Evolutionary conservation across 1,140 invertebrate genomes (phyloP).

Genomic region (Lordiphosa clarofinis): DNA sequence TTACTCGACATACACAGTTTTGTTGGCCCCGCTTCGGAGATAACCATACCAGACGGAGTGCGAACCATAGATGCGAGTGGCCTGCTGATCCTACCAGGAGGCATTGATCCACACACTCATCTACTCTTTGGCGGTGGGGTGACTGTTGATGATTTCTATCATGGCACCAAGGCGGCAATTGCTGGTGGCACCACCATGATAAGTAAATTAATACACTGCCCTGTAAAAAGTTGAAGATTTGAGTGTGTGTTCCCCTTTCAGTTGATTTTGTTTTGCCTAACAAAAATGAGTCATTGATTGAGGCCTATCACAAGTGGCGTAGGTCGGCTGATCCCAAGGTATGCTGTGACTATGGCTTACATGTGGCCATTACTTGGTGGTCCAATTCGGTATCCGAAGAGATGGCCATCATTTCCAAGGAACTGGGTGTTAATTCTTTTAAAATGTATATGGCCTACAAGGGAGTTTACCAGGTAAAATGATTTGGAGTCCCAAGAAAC

Average conservation of each 20-base stretch:
- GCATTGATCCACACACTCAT: slow-evolving; percentile 94
- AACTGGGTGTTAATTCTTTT: slow-evolving; percentile 97
- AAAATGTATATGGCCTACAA: slow-evolving; percentile 99
- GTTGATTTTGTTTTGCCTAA: slow-evolving; percentile 94
- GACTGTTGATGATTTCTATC: slow-evolving; percentile 93
- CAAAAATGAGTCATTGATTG: slow-evolving; percentile 91
- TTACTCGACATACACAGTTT: slow-evolving; percentile 41
- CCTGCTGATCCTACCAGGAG: slow-evolving; percentile 90
- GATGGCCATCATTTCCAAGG: slow-evolving; percentile 88
- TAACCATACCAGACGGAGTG: slow-evolving; percentile 88
- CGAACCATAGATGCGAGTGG: slow-evolving; percentile 90
- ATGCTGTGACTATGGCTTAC: slow-evolving; percentile 98
- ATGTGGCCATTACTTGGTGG: slow-evolving; percentile 96
- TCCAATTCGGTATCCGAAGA: slow-evolving; percentile 88
- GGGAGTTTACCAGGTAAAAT: slow-evolving; percentile 85
- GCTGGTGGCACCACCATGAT: slow-evolving; percentile 96
- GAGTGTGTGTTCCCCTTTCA: slow-evolving; percentile 62
- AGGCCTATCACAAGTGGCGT: slow-evolving; percentile 95
- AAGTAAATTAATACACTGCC: slow-evolving; percentile 80
- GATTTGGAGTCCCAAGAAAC: too few relatives aligned
- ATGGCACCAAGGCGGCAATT: slow-evolving; percentile 92
- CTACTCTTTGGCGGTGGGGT: slow-evolving; percentile 91
- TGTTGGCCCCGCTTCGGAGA: slow-evolving; percentile 82
- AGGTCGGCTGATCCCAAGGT: slow-evolving; percentile 96
- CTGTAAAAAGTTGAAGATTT: neutral